Evolutionary conservation across 2,113 vertebrate genomes (phyloP).

Genomic region (Picathartes gymnocephalus): DNA sequence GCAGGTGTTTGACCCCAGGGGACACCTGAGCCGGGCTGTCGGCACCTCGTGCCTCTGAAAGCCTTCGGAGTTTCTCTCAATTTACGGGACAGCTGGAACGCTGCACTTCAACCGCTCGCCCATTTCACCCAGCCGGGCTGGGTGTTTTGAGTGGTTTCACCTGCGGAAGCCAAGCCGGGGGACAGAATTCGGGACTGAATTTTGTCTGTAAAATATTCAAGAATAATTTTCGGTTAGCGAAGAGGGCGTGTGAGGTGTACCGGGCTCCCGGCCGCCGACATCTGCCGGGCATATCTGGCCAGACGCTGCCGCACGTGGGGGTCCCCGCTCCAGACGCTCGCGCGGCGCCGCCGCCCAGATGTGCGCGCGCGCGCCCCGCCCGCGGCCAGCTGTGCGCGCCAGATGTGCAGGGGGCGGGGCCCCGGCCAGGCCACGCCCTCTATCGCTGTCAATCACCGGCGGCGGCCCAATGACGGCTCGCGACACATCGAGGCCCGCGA

Average conservation of each 20-base stretch:
- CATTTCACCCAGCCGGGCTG: rapidly evolving
- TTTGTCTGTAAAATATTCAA: not conserved
- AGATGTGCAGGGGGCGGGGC: not conserved
- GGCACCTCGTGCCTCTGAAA: rapidly evolving
- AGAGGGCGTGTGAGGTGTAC: not conserved
- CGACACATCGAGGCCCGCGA: constrained; percentile 46
- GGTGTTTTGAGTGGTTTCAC: rapidly evolving
- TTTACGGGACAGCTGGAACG: rapidly evolving
- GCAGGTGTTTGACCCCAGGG: not conserved
- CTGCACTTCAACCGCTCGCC: rapidly evolving
- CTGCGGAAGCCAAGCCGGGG: too few species aligned
- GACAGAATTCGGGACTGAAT: not conserved
- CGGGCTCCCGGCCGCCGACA: not conserved
- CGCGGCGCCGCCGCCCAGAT: not conserved
- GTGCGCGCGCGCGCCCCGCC: not conserved
- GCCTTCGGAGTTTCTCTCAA: rapidly evolving
- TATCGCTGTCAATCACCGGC: not conserved
- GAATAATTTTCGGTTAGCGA: rapidly evolving
- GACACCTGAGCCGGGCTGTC: not conserved
- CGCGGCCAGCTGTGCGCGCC: not conserved
- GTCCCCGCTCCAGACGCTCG: not conserved
- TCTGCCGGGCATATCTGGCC: not conserved
- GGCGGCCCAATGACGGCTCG: constrained; percentile 18
- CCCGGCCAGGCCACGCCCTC: not conserved
- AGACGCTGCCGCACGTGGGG: not conserved